Conservation (phyloP, 2,888 invertebrate genomes). For the Cephus nigrinus region DNA sequence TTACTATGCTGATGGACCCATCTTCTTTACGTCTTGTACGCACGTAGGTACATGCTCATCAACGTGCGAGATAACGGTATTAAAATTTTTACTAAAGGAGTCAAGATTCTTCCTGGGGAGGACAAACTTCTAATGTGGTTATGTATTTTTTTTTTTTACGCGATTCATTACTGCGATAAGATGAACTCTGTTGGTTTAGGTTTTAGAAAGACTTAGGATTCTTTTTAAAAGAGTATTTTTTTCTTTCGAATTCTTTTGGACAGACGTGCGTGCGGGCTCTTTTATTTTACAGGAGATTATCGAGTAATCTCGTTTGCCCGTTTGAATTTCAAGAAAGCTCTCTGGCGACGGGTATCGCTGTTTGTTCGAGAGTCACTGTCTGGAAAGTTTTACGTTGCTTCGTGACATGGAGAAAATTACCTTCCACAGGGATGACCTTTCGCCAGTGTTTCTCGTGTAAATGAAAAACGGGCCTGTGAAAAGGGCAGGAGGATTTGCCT, state of each 20-base stretch:
- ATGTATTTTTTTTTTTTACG: background rate
- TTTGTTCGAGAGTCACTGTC: background rate
- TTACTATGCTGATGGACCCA: constrained; percentile 11
- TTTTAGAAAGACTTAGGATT: background rate
- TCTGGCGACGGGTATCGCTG: background rate
- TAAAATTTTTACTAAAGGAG: background rate
- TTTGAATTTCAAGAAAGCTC: background rate
- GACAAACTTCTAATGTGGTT: background rate
- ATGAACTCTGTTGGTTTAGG: background rate
- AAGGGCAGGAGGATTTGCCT: background rate
- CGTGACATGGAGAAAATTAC: background rate
- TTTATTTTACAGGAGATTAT: background rate
- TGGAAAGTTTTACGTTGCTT: background rate
- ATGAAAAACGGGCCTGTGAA: background rate
- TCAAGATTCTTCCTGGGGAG: background rate
- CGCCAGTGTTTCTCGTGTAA: background rate
- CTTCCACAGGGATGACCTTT: background rate
- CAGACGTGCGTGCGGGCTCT: background rate
- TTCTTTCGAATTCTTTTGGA: background rate
- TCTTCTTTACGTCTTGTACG: constrained; percentile 1
- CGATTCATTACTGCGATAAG: background rate
- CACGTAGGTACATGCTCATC: background rate
- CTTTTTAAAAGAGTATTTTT: background rate
- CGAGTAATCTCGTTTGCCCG: background rate
- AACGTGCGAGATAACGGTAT: background rate